Conservation (phyloP, 2,888 invertebrate genomes). For the Diadromus collaris region DNA sequence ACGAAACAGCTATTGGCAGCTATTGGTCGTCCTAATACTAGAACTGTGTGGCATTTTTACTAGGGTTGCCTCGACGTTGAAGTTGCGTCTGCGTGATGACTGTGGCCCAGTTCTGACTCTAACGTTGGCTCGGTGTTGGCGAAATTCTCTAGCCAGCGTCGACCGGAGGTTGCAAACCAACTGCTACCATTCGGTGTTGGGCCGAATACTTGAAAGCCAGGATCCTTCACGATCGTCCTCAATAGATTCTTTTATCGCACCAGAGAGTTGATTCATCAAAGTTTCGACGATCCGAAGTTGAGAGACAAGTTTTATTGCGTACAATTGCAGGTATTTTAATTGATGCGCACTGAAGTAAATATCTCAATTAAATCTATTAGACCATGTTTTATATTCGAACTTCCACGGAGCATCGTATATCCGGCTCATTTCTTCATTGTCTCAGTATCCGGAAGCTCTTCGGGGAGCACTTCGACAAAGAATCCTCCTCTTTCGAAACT, state of each 20-base stretch:
- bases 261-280: neutral
- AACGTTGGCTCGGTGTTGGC: neutral
- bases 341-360: slow-evolving; percentile 4
- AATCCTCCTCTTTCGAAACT: slow-evolving; percentile 28
- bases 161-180: neutral
- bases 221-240: slow-evolving; percentile 1
- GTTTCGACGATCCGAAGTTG: neutral
- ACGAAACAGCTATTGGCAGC: no score
- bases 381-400: slow-evolving; percentile 38
- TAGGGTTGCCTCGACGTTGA: neutral
- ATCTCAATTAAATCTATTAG: slow-evolving; percentile 27
- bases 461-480: slow-evolving; percentile 9
- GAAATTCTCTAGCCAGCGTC: neutral
- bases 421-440: slow-evolving; percentile 31
- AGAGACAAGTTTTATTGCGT: neutral
- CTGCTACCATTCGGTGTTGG: no score
- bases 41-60: neutral
- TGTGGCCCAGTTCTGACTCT: neutral
- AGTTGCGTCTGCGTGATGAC: neutral
- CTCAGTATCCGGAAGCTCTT: slow-evolving; percentile 24
- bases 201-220: no score
- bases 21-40: neutral
- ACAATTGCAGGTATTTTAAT: neutral
- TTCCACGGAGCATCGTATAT: slow-evolving; percentile 9
- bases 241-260: slow-evolving; percentile 16